These are phyloP conservation scores for Cataglyphis altisquamis DNA, from an alignment of 2,888 invertebrate genomes.

Conservation along the genomic window DNA sequence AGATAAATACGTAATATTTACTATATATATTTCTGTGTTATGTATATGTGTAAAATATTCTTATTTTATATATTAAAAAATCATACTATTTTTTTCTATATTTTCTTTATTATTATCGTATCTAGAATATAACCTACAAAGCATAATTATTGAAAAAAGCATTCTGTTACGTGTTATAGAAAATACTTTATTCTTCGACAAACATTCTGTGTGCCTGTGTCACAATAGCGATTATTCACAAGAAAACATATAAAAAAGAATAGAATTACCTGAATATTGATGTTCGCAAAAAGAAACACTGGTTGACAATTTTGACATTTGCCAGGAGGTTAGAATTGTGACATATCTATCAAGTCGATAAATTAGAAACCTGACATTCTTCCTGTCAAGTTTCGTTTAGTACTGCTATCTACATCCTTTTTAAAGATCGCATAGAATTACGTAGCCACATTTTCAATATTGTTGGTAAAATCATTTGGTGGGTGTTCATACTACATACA, in stretches of 20 bases:
- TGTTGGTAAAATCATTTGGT: not conserved
- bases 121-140: constrained; percentile 33
- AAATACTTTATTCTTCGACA: not conserved
- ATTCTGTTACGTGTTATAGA: not conserved
- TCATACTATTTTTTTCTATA: not conserved
- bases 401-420: not conserved
- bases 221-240: not conserved
- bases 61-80: constrained; percentile 19
- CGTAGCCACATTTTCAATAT: not conserved
- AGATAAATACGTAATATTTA: not conserved
- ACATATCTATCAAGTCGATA: constrained; percentile 7
- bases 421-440: not conserved
- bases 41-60: not conserved
- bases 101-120: not conserved
- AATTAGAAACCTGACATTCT: constrained; percentile 1
- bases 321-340: constrained; percentile 4
- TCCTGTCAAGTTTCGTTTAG: not conserved
- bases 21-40: not conserved
- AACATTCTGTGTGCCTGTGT: not conserved
- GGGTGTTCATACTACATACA: not conserved
- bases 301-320: not conserved
- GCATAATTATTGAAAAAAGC: not conserved
- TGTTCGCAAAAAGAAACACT: not conserved
- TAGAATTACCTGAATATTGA: constrained; percentile 2
- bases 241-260: constrained; percentile 4